Evolutionary conservation across 2,888 invertebrate species (phyloP), one percentile per base, ranked within the genome.

Genomic region (Hydrotaea cyrtoneurina): DNA sequence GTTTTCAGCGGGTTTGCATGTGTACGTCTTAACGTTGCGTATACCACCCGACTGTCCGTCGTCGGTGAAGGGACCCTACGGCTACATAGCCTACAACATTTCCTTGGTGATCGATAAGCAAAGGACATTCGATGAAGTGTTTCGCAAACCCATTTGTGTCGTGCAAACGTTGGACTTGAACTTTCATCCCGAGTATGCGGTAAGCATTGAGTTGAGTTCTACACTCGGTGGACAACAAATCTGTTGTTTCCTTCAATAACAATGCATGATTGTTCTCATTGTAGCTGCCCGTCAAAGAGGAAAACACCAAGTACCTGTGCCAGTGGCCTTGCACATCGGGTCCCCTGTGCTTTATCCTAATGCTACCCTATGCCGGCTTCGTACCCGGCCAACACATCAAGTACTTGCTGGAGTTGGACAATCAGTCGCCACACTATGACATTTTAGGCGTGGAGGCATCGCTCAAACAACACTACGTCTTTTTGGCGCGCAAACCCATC

Each of bases 131-230:
- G 88, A 91, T 80, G 91, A 91, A 85, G 83, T 89, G 59, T 91
- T 91, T 64, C 88, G 89, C 39, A 91, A 91, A 76, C 89, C 90
- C 15, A 97, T 97, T 88, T 96, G 95, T 72, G 95, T 98, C 15
- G 94, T 96, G 78, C 95, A 96, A 86, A 94, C 95, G 1, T 93
- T 97, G 88, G 97, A 97, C 92, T 93, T 98, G 82, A 97, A 97
- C 92, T 93, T 94, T 86, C 95, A 95, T 90, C 93, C 94, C 0
- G 94, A 94, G 83, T 95, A 95, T 85, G 93, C 93, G 92, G 96
- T 96, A 93, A 91, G 93, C 86, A 17, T 1, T 8, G 4, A 50
- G 19, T 1, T 8, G 4, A 50, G n/a, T n/a, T 15, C n/a, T n/a
- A 2, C n/a, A 8, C 39, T 39, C 39, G 1, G 13, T 2, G 39